Base-by-base conservation (phyloP, 2,797 vertebrate species). In the Phalloptychus januarius region DNA sequence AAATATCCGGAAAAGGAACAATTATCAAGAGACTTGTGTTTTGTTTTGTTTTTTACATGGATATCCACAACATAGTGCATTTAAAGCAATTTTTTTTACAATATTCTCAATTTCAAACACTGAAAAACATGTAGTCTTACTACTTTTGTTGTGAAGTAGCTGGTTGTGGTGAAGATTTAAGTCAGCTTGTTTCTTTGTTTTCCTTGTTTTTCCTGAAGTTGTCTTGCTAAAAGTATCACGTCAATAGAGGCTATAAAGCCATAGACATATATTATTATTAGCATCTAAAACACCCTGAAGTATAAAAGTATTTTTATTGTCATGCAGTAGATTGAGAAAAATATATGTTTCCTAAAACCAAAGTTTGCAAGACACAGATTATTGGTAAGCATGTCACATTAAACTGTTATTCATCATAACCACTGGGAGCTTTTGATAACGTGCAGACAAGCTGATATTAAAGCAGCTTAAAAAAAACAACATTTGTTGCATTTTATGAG, bases 171-270 rank as follows among this genome's bases (percentile, higher is more conserved):
- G 78, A 86, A 72, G 79, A 61, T 63, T 46, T 46, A 50, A 8
- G 18, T 83, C 63, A 75, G 82, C 75, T 72, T 74, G 5, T 65
- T 20, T 65, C 13, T 40, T 36, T 36, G 61, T 7, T 40, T 45
- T 44, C 76, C 75, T 71, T 80, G 25, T 36, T 40, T 40, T n/a
- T 40, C 10, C 71, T 46, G 46, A 28, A n/a, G 70, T 36, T 79
- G 65, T 67, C 58, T 61, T 77, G 71, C 79, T 86, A 89, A 82
- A 83, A 85, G 63, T 83, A 88, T 75, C 81, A 89, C 76, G 82
- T 89, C 79, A 86, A 72, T 77, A 44, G 75, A 81, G 40, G 28
- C 82, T 87, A 90, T 87, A 85, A 80, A 89, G 79, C 65, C 45
- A 72, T 72, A 74, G 40, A 77, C 76, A 78, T 75, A 44, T 77